Conservation (phyloP, 2,888 invertebrate genomes). For the Allophyes oxyacanthae region DNA sequence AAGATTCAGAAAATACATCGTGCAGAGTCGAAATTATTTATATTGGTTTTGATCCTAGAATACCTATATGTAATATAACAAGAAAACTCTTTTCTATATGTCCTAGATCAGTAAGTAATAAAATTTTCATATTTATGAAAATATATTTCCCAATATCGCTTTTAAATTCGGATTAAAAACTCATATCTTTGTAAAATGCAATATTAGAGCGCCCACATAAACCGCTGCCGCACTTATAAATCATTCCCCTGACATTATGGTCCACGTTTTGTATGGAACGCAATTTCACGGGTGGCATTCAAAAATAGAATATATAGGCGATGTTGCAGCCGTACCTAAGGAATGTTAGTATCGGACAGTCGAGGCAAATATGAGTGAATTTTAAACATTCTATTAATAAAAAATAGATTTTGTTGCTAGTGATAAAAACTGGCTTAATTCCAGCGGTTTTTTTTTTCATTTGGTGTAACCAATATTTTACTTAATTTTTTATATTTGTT, state of each 20-base stretch:
- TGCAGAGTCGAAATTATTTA: too few relatives aligned
- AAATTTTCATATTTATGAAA: too few relatives aligned
- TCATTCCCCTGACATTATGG: slow-evolving; percentile 67
- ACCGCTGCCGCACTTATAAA: slow-evolving; percentile 61
- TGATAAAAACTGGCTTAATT: not conserved
- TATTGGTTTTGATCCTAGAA: too few relatives aligned
- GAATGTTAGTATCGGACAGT: slow-evolving; percentile 42
- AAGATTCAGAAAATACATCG: too few relatives aligned
- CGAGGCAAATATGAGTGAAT: slow-evolving; percentile 21
- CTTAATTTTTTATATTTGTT: too few relatives aligned
- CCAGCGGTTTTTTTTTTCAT: not conserved
- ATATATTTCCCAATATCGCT: slow-evolving; percentile 6
- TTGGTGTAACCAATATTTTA: too few relatives aligned
- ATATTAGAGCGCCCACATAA: slow-evolving; percentile 51
- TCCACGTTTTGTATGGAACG: slow-evolving; percentile 61
- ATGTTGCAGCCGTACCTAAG: slow-evolving; percentile 50
- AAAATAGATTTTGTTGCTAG: not conserved
- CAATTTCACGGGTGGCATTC: slow-evolving; percentile 71
- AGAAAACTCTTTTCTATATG: too few relatives aligned
- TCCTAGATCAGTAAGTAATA: too few relatives aligned
- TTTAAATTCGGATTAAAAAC: slow-evolving; percentile 42
- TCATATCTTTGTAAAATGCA: slow-evolving; percentile 42
- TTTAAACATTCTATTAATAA: slow-evolving; percentile 7
- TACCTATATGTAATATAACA: too few relatives aligned
- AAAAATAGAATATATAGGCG: slow-evolving; percentile 64